phyloP scores from a whole-genome alignment of 2,797 vertebrate species.

The Sebastes oblongus region DNA sequence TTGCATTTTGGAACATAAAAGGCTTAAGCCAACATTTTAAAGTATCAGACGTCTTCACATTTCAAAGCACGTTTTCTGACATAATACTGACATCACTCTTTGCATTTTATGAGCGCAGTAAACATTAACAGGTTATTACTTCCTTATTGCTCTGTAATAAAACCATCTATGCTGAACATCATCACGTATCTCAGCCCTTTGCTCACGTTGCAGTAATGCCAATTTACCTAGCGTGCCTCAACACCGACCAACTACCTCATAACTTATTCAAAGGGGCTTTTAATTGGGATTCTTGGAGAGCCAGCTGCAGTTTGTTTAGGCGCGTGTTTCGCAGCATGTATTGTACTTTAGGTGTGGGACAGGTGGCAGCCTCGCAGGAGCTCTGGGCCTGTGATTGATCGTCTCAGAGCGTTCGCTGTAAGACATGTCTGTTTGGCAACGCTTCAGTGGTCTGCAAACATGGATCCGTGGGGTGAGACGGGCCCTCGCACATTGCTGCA shows the following conservation, averaged over 20 bases:
- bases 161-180: background rate
- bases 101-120: conserved; percentile 7
- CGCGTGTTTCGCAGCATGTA: background rate
- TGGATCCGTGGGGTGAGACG: conserved; percentile 11
- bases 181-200: background rate
- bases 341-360: conserved; percentile 21
- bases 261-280: conserved; percentile 40
- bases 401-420: conserved; percentile 2
- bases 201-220: background rate
- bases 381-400: conserved; percentile 31
- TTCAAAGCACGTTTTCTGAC: background rate
- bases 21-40: background rate
- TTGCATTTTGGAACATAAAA: no score
- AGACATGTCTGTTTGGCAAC: conserved; percentile 43
- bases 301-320: conserved; percentile 19
- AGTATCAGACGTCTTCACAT: background rate
- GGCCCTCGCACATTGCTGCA: conserved; percentile 6
- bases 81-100: background rate
- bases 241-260: conserved; percentile 10
- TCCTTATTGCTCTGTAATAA: conserved; percentile 58
- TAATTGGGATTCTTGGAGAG: conserved; percentile 18
- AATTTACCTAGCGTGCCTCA: background rate
- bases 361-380: conserved; percentile 51
- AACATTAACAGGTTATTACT: conserved; percentile 51
- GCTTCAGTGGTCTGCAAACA: conserved; percentile 46